Base-by-base conservation (phyloP, 2,113 vertebrate species). In the Syngnathus floridae region DNA sequence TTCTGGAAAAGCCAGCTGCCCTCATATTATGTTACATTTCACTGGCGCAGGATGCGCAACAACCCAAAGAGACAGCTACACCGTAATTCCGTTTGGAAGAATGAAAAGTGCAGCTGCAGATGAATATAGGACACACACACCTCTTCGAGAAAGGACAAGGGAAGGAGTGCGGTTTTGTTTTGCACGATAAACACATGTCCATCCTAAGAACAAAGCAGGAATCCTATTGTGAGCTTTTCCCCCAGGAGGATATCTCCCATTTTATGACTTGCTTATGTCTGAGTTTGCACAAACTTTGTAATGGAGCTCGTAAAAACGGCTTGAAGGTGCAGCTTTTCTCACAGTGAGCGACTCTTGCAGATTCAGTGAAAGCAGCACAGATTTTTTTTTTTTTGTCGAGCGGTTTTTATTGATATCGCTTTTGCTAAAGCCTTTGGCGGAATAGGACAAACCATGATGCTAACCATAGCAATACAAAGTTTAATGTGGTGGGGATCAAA, bases 271-370 rank as follows among this genome's bases (percentile, higher is more conserved):
- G 60, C 84, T 86, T 82, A 79, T 80, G 80, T 88, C 59, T 78
- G 81, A 86, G 88, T 88, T 89, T 82, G 87, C 81, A 84, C 84
- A 84, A 86, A 87, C 76, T 74, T 82, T 73, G 81, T 91, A 92
- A 92, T 81, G 86, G 78, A 78, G 73, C 79, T 85, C 86, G 87
- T 91, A 90, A 92, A 92, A 92, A 89, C 87, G 65, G 84, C 79
- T 88, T 67, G 72, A 90, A 84, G 74, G 72, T 79, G 72, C 49
- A 69, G 64, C 73, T 77, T 78, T 71, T 73, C 62, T 80, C 72
- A 74, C 72, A 77, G 83, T 69, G 62, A 77, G 77, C 66, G 59
- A 58, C 41, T 67, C 45, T 61, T 49, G 69, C 69, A 72, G 55
- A 56, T 21, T 52, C 79, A 67, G 16, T 71, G 70, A 65, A 71